A percentile compares a stretch with the other conserved stretches of the same genome.
These are phyloP conservation scores for Sapayoa aenigma DNA, from an alignment of 2,113 vertebrate genomes.

Conservation along the genomic window DNA sequence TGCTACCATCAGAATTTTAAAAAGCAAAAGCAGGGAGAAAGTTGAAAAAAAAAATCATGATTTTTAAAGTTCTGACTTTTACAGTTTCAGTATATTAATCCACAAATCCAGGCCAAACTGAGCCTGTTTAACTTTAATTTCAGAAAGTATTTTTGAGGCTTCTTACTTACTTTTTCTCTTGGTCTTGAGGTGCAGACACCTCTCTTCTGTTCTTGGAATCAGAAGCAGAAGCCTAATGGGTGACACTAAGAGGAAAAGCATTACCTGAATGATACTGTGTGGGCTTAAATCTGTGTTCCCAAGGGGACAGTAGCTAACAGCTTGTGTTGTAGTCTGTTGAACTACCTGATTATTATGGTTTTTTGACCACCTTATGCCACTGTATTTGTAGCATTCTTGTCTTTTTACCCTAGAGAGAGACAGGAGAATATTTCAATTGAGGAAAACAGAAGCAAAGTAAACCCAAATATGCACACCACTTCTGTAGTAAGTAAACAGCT, in stretches of 20 bases:
- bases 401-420: constrained; percentile 32
- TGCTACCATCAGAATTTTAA: neutral
- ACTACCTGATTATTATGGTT: neutral
- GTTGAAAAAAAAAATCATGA: neutral
- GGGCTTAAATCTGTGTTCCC: constrained; percentile 10
- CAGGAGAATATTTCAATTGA: neutral
- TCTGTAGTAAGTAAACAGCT: neutral
- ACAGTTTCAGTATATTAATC: neutral
- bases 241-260: neutral
- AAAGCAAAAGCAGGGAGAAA: neutral
- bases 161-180: neutral
- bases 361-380: neutral
- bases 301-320: constrained; percentile 16
- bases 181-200: neutral
- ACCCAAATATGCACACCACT: neutral
- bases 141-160: neutral
- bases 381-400: constrained; percentile 22
- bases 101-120: neutral
- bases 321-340: constrained; percentile 30
- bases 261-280: neutral
- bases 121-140: neutral
- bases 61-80: neutral
- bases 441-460: neutral
- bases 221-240: neutral
- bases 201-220: neutral